A percentile compares a stretch with the other conserved stretches of the same genome.
phyloP scores from a whole-genome alignment of 2,888 invertebrate genomes.

The Eilema caniola region DNA sequence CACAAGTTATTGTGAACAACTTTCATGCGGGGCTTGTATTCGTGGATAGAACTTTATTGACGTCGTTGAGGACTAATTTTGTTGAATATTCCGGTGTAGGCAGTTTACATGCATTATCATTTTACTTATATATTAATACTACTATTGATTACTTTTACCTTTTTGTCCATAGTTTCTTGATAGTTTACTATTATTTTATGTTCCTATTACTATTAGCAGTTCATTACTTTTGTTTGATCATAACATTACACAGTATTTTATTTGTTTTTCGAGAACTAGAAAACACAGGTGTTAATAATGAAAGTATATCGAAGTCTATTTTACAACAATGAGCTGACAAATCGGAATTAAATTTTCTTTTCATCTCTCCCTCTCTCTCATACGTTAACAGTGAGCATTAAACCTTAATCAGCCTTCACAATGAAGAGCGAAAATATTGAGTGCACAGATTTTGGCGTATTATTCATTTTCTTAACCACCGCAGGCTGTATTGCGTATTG shows the following conservation, averaged over 20 bases:
- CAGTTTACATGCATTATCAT: background rate
- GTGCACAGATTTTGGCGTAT: background rate
- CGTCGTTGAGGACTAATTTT: conserved; percentile 14
- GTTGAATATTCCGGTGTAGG: background rate
- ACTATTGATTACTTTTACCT: background rate
- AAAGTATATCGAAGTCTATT: background rate
- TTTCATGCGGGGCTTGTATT: conserved; percentile 50
- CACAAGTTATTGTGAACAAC: conserved; percentile 57
- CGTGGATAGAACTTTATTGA: conserved; percentile 36
- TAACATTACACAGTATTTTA: background rate
- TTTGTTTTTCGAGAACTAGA: too few species aligned
- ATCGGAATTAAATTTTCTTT: background rate
- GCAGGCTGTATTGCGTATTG: background rate
- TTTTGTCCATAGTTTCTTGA: background rate
- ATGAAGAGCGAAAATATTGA: conserved; percentile 1
- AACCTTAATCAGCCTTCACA: background rate
- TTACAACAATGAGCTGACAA: background rate
- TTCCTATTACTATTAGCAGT: background rate
- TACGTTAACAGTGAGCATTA: background rate
- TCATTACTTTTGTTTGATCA: background rate
- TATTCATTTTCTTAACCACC: background rate
- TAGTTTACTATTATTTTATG: background rate
- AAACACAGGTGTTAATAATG: background rate
- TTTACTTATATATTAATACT: too few species aligned
- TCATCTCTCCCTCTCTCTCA: background rate